Evolutionary conservation across 2,888 invertebrate species (phyloP).

Genomic region (Mermis nigrescens): DNA sequence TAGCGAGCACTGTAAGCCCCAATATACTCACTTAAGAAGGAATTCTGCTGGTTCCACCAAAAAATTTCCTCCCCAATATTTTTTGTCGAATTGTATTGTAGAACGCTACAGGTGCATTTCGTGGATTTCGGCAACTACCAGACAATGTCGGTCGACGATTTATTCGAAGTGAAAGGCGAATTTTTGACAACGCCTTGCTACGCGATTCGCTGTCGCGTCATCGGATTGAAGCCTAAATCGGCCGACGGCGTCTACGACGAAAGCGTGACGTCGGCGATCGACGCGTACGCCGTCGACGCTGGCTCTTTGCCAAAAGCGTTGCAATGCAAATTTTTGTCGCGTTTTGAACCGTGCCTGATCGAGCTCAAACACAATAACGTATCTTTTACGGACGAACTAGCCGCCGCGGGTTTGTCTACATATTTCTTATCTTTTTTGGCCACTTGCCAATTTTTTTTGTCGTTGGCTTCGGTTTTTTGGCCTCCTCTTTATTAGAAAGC

Average conservation of each 20-base stretch:
- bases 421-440: too few relatives aligned
- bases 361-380: too few relatives aligned
- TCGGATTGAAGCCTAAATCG: neutral
- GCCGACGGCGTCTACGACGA: neutral
- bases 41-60: too few relatives aligned
- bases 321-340: neutral
- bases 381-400: too few relatives aligned
- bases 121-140: slow-evolving; percentile 1
- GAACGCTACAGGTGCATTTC: neutral
- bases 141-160: neutral
- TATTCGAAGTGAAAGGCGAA: neutral
- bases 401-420: too few relatives aligned
- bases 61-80: too few relatives aligned
- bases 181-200: neutral
- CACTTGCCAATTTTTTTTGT: too few relatives aligned
- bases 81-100: too few relatives aligned
- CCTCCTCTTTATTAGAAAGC: too few relatives aligned
- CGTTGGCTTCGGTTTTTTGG: too few relatives aligned
- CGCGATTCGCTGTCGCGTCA: neutral
- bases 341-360: neutral
- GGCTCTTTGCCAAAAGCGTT: neutral
- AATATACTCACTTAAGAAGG: too few relatives aligned
- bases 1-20: too few relatives aligned
- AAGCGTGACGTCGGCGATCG: neutral
- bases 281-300: neutral